Evolutionary conservation across 2,113 vertebrate species (phyloP), one percentile per base, ranked within the genome.

Genomic region (Pongo pygmaeus): DNA sequence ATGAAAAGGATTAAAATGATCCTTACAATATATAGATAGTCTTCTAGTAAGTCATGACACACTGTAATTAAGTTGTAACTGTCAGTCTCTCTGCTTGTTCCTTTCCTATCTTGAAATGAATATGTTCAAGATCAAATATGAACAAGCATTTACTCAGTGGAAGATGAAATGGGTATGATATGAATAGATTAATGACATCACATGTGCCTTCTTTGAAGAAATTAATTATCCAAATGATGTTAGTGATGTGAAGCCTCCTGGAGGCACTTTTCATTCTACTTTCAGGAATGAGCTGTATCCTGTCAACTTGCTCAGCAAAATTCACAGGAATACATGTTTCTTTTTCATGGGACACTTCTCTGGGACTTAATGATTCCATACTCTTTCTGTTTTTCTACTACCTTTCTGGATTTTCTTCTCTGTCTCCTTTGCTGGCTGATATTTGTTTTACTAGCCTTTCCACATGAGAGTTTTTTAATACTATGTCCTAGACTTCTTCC

Each of bases 131-230:
- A 96, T 96, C 50, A 94, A 89, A 94, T 87, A 91, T 86, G 74
- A 89, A 18, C 55, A 94, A 95, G 25, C 35, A 59, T 91, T 94
- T 89, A 84, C 72, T 84, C 55, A 59, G 35, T 89, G 46, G 72
- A 89, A 94, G 52, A 84, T 3, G 23, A 85, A 97, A 89, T 89
- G 50, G 11, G 1, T 81, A 64, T 93, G 46, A 74, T 59, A 83
- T 85, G 43, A 48, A 35, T 78, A 84, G 89, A 52, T 91, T 83
- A 93, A 67, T 94, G 57, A 78, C 72, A 94, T 95, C 38, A 89
- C 89, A 78, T 96, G 85, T 83, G 46, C 93, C 64, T 97, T 92
- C 59, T 74, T 95, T 96, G 55, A 83, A 61, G 43, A 93, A 97
- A 95, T 91, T 91, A 83, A 91, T 96, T 86, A n/a, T 92, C n/a